A percentile compares a stretch with the other conserved stretches of the same genome.
phyloP scores from a whole-genome alignment of 2,113 vertebrate species.

The Sebastes schlegelii region DNA sequence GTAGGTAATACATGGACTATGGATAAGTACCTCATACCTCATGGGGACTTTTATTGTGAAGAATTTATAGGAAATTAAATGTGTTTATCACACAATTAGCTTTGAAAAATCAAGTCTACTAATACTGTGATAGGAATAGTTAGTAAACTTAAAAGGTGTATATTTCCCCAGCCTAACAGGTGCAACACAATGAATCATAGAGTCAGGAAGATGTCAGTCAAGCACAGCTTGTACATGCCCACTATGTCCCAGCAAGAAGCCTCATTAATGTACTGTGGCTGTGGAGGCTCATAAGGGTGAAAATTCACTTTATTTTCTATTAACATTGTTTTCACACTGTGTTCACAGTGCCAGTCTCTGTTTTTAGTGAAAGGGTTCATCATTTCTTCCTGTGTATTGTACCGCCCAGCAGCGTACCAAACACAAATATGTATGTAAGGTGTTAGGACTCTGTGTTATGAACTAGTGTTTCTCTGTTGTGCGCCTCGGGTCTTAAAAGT shows the following conservation, averaged over 20 bases:
- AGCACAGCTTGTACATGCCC: background rate
- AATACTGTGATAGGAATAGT: too few species aligned
- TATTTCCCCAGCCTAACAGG: background rate
- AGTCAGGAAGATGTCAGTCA: background rate
- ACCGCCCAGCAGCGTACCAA: background rate
- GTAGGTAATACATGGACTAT: too few species aligned
- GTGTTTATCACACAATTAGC: too few species aligned
- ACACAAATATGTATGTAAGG: background rate
- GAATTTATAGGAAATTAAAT: too few species aligned
- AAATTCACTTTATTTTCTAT: background rate
- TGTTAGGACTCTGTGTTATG: background rate
- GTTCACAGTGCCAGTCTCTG: background rate
- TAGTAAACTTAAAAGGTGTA: too few species aligned
- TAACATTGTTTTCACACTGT: constrained; percentile 9
- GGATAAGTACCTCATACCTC: too few species aligned
- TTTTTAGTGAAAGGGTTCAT: too few species aligned
- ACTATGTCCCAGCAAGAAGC: background rate
- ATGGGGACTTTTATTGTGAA: too few species aligned
- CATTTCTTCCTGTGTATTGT: background rate
- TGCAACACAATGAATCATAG: background rate
- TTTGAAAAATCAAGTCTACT: too few species aligned
- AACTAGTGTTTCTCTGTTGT: background rate
- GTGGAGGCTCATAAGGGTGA: background rate
- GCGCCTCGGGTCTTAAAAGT: background rate
- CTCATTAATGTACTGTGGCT: background rate